Evolutionary conservation across 2,113 vertebrate genomes (phyloP).

Genomic region (Heloderma charlesbogerti): DNA sequence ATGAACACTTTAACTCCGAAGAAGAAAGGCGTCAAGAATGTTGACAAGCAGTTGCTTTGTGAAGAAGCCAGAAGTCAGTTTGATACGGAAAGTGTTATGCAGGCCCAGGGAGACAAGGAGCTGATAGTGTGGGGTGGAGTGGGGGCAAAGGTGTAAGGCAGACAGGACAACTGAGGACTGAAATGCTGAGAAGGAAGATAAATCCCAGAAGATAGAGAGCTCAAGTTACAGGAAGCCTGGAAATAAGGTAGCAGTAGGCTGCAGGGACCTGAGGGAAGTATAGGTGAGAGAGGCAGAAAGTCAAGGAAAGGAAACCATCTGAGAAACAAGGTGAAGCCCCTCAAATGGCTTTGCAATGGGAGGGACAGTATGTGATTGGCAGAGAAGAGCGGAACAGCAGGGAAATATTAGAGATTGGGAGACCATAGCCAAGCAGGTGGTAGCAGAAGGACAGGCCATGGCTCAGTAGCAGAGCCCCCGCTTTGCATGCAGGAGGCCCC

Average conservation of each 20-base stretch:
- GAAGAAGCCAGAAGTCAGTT: neutral
- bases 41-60: neutral
- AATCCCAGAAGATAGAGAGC: neutral
- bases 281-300: neutral
- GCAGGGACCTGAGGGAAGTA: neutral
- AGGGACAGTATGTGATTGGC: neutral
- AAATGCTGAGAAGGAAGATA: neutral
- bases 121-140: no score
- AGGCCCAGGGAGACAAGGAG: neutral
- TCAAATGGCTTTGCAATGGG: neutral
- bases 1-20: neutral
- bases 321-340: neutral
- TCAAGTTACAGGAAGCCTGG: neutral
- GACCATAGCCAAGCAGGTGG: neutral
- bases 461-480: no score
- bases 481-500: no score
- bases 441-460: no score
- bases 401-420: neutral
- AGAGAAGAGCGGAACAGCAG: neutral
- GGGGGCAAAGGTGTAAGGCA: no score
- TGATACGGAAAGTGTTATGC: neutral
- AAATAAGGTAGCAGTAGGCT: neutral
- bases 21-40: neutral
- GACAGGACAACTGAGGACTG: neutral
- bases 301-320: neutral